A percentile compares a stretch with the other conserved stretches of the same genome.
Evolutionary conservation across 2,797 vertebrate genomes (phyloP).

Genomic region (Microhierax caerulescens): DNA sequence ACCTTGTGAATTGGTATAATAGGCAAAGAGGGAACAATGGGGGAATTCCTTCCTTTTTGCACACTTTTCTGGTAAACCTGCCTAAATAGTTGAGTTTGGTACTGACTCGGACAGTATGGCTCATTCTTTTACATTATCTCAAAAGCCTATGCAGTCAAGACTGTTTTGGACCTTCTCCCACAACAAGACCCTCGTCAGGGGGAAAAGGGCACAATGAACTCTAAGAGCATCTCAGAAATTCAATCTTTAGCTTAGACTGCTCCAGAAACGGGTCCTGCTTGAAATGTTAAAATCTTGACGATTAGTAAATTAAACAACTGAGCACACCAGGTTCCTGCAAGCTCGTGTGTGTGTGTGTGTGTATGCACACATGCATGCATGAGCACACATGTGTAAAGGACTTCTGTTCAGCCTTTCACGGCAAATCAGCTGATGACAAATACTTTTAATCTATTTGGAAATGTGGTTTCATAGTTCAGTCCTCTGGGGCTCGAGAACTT

Average conservation of each 20-base stretch:
- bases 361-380: neutral
- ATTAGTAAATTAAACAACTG: neutral
- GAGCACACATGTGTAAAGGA: neutral
- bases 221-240: conserved; percentile 34
- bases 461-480: neutral
- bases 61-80: conserved; percentile 60
- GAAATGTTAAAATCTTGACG: neutral
- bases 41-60: conserved; percentile 34
- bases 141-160: conserved; percentile 63
- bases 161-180: conserved; percentile 69
- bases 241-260: neutral
- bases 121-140: conserved; percentile 61
- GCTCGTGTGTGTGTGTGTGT: neutral
- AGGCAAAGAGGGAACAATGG: neutral
- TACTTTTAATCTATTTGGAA: neutral
- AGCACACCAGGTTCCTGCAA: neutral
- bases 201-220: conserved; percentile 12
- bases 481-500: conserved; percentile 7
- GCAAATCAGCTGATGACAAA: neutral
- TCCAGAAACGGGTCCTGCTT: neutral
- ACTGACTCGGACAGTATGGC: conserved; percentile 47
- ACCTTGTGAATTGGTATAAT: neutral
- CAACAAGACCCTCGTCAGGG: conserved; percentile 35
- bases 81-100: conserved; percentile 64
- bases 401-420: neutral